These are phyloP conservation scores for Hystrix brachyura DNA, from an alignment of 2,113 vertebrate species.

Conservation along the genomic window DNA sequence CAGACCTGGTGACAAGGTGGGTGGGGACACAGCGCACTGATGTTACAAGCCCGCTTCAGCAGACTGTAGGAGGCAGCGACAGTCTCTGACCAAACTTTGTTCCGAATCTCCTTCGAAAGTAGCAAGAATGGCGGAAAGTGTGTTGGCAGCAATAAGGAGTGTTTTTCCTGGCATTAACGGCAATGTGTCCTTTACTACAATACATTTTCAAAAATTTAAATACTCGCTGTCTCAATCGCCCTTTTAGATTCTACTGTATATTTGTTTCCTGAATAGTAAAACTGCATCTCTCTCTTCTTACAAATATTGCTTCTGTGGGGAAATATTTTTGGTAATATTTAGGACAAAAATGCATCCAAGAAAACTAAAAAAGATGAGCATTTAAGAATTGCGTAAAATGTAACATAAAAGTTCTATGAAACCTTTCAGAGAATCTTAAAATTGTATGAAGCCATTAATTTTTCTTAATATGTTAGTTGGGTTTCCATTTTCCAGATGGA, in stretches of 20 bases:
- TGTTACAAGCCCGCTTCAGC: too few species aligned
- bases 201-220: too few species aligned
- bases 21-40: too few species aligned
- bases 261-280: not conserved
- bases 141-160: too few species aligned
- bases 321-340: not conserved
- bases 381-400: not conserved
- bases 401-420: not conserved
- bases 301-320: not conserved
- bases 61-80: too few species aligned
- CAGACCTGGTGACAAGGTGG: too few species aligned
- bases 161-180: not conserved
- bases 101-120: too few species aligned
- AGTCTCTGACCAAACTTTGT: too few species aligned
- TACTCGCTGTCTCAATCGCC: too few species aligned
- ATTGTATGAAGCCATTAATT: not conserved
- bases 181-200: not conserved
- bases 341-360: not conserved
- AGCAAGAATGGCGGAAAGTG: too few species aligned
- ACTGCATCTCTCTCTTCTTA: not conserved
- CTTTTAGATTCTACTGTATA: not conserved
- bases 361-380: not conserved
- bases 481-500: not conserved
- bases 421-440: not conserved
- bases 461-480: not conserved